Conservation (phyloP, 2,797 vertebrate genomes). For the Threskiornis aethiopicus region DNA sequence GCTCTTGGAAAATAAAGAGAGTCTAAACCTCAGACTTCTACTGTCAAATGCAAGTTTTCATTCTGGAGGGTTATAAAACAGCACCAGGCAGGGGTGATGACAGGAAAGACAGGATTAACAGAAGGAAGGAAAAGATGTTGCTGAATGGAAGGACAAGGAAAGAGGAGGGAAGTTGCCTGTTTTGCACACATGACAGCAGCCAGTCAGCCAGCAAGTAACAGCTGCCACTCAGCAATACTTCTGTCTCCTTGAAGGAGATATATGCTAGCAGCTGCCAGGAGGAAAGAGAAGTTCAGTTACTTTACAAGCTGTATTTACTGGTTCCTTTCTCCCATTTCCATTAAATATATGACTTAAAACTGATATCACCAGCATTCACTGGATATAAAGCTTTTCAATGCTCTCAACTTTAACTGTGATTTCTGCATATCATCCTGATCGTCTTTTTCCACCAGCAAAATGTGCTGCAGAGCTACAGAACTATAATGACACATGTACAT, state of each 20-base stretch:
- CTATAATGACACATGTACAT: not conserved
- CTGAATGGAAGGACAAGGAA: not conserved
- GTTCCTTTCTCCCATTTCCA: not conserved
- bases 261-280: not conserved
- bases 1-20: not conserved
- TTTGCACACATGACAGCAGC: conserved; percentile 3
- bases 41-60: not conserved
- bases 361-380: not conserved
- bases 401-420: not conserved
- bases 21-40: not conserved
- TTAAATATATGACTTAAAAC: not conserved
- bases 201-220: conserved; percentile 20
- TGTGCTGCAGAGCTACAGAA: not conserved
- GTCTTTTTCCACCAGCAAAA: not conserved
- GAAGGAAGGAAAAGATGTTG: conserved; percentile 24
- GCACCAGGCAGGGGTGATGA: not conserved
- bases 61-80: not conserved
- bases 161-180: conserved; percentile 4
- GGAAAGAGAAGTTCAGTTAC: not conserved
- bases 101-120: conserved; percentile 15
- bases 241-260: not conserved
- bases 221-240: conserved; percentile 26
- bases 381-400: not conserved
- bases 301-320: not conserved
- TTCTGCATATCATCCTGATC: not conserved